A percentile compares a stretch with the other conserved stretches of the same genome.
These are phyloP conservation scores for Cuniculus paca DNA, from an alignment of 2,797 vertebrate genomes.

Conservation along the genomic window DNA sequence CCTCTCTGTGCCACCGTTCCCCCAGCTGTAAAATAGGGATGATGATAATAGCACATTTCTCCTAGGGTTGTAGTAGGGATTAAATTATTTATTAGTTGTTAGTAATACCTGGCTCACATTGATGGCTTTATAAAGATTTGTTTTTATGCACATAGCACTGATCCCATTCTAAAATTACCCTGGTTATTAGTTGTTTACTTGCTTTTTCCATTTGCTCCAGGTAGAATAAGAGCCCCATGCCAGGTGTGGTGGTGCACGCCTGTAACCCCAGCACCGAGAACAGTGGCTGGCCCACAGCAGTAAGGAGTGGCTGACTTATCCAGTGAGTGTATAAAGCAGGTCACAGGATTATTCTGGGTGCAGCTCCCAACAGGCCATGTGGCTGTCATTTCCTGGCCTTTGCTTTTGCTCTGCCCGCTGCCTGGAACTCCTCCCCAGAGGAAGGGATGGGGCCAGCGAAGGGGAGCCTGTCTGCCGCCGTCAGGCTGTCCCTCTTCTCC, in stretches of 20 bases:
- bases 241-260: not conserved
- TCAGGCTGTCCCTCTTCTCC: not conserved
- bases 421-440: not conserved
- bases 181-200: not conserved
- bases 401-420: not conserved
- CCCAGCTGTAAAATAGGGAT: not conserved
- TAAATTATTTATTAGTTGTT: not conserved
- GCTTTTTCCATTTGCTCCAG: not conserved
- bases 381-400: not conserved
- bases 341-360: not conserved
- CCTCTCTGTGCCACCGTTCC: conserved; percentile 7
- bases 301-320: not conserved
- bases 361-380: not conserved
- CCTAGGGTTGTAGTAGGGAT: not conserved
- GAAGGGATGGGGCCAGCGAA: not conserved
- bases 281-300: not conserved
- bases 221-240: not conserved
- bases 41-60: not conserved
- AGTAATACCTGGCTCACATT: not conserved
- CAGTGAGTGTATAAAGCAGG: not conserved
- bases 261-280: not conserved
- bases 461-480: not conserved
- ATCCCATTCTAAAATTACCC: not conserved
- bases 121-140: conserved; percentile 20
- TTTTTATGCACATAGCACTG: not conserved